phyloP scores from a whole-genome alignment of 2,888 invertebrate genomes.

The Apodemia hepburni region DNA sequence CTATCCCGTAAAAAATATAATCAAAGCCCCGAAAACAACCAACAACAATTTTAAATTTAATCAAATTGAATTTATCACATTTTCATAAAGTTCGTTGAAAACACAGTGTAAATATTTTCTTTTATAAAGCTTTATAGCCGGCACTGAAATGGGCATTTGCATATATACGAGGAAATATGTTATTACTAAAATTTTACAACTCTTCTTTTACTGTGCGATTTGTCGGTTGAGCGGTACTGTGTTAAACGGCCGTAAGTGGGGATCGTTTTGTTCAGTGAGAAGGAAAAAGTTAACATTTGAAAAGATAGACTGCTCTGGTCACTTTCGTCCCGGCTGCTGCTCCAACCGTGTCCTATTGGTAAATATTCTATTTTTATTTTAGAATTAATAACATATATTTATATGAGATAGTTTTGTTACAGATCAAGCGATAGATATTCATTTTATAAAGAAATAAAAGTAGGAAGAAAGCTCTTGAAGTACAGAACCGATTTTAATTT shows the following conservation, averaged over 20 bases:
- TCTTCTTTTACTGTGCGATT: slow-evolving; percentile 19
- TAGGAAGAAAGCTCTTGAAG: no score
- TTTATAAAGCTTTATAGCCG: slow-evolving; percentile 1
- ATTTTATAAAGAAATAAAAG: no score
- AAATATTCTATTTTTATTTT: slow-evolving; percentile 3
- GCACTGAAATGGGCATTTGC: slow-evolving; percentile 45
- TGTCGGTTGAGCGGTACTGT: slow-evolving; percentile 18
- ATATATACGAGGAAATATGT: slow-evolving; percentile 43
- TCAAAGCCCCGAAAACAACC: no score
- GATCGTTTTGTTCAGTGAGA: slow-evolving; percentile 48
- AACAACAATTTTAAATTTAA: no score
- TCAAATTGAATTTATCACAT: no score
- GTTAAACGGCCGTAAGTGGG: slow-evolving; percentile 52
- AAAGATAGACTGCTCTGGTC: slow-evolving; percentile 8
- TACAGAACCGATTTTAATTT: no score
- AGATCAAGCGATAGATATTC: no score
- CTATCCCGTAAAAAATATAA: no score
- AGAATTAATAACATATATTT: not conserved
- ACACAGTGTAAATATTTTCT: not conserved
- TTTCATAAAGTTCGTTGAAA: no score
- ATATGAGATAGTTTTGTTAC: no score
- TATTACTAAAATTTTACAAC: slow-evolving; percentile 17
- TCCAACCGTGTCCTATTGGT: slow-evolving; percentile 3
- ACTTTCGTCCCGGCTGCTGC: slow-evolving; percentile 4
- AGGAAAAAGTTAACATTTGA: slow-evolving; percentile 38